phyloP scores from a whole-genome alignment of 2,113 vertebrate genomes.

The western clawed frog (Xenopus tropicalis) region UCB_Xtro_10.0 CM004443.2:61363001-61363500 shows the following conservation, averaged over 20 bases:
- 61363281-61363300: not conserved
- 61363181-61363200: constrained; percentile 23
- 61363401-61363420: too few species aligned
- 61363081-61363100: constrained; percentile 43
- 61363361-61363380: too few species aligned
- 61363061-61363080: constrained; percentile 43
- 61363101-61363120: constrained; percentile 42
- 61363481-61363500: too few species aligned
- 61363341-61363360: too few species aligned
- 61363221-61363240: constrained; percentile 8
- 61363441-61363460: not conserved
- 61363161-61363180: constrained; percentile 44
- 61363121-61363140: constrained; percentile 39
- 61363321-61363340: too few species aligned
- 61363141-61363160: constrained; percentile 43
- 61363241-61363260: constrained; percentile 29
- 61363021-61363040: constrained; percentile 46
- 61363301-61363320: too few species aligned
- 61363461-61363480: too few species aligned
- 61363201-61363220: constrained; percentile 22
- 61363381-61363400: too few species aligned
- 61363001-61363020: constrained; percentile 37
- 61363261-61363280: not conserved
- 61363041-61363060: constrained; percentile 36
- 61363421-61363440: too few species aligned